Evolutionary conservation across 2,888 invertebrate genomes (phyloP).

Genomic region (Calameuta pallipes): DNA sequence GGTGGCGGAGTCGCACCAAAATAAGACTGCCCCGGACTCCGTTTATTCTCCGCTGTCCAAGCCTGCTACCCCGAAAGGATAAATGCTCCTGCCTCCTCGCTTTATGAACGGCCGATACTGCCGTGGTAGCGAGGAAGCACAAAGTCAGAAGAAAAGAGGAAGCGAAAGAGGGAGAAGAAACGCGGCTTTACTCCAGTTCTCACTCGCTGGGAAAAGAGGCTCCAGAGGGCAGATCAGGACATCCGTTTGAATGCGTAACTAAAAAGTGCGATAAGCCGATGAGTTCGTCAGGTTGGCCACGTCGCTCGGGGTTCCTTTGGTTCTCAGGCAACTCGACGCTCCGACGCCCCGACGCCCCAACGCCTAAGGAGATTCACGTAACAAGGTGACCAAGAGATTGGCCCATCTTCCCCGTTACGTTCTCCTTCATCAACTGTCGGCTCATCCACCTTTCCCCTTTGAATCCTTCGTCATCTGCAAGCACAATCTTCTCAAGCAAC

Average conservation of each 20-base stretch:
- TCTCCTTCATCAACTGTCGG: conserved; percentile 15
- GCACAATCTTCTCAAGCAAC: conserved; percentile 44
- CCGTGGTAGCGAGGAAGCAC: too few relatives aligned
- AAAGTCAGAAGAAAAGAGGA: too few relatives aligned
- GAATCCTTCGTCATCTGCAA: conserved; percentile 43
- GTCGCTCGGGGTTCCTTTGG: too few relatives aligned
- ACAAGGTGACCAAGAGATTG: conserved; percentile 8
- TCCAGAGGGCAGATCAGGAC: too few relatives aligned
- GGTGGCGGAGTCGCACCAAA: conserved; percentile 50
- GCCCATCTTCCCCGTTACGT: not conserved
- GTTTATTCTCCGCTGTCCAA: conserved; percentile 49
- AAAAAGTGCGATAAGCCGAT: too few relatives aligned
- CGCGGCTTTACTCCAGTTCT: too few relatives aligned
- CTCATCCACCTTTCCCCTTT: conserved; percentile 40
- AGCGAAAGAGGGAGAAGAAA: too few relatives aligned
- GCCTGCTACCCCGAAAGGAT: conserved; percentile 46
- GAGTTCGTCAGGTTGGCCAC: too few relatives aligned
- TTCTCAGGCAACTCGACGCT: too few relatives aligned
- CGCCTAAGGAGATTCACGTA: not conserved
- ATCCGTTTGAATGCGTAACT: too few relatives aligned
- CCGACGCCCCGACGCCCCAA: too few relatives aligned
- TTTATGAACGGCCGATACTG: conserved; percentile 22
- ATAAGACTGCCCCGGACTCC: conserved; percentile 51
- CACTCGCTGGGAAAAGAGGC: too few relatives aligned
- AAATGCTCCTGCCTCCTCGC: conserved; percentile 41